Base-by-base conservation (phyloP, 2,113 vertebrate species). In the Lathamus discolor region DNA sequence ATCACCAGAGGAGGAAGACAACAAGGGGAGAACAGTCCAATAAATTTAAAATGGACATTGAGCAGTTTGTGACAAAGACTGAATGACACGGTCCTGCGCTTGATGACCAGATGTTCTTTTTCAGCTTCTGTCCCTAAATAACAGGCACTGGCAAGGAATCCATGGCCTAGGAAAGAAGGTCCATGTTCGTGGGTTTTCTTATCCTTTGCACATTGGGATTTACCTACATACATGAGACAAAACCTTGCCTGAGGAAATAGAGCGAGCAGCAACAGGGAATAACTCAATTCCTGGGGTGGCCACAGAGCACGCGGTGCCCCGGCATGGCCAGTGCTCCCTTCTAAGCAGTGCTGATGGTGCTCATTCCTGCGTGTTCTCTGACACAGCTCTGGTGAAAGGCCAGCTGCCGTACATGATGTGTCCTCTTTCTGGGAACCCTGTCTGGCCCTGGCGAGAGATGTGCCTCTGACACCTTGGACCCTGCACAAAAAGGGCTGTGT, bases 341-440 rank as follows among this genome's bases (percentile, higher is more conserved):
- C 90, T 13, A 20, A 69, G 79, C 68, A 24, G 25, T 94, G 95
- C 95, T 96, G 94, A 97, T 88, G 75, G 79, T 74, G 92, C 88
- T 95, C 93, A 96, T 93, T 96, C 94, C 88, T 95, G 41, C 1
- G 0, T 1, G 6, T 57, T 90, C 54, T 19, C 74, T 91, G 86
- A 86, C 84, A 68, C 89, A 90, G 91, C 87, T 91, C 51, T 24
- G 27, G 79, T 7, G 2, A 88, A 88, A 86, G 78, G 82, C 92
- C 95, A 96, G 72, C 88, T 96, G 93, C 91, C 2, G 22, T 54
- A 93, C 64, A 54, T 88, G 93, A 96, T 94, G 90, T 3, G 12
- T 86, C 43, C 51, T 75, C 92, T 95, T 96, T 96, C 92, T 85
- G 64, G 93, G 92, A 96, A 96, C 72, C 66, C 46, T 83, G 51